Base-by-base conservation (phyloP, 2,797 vertebrate species). In the Phataginus tricuspis region DNA sequence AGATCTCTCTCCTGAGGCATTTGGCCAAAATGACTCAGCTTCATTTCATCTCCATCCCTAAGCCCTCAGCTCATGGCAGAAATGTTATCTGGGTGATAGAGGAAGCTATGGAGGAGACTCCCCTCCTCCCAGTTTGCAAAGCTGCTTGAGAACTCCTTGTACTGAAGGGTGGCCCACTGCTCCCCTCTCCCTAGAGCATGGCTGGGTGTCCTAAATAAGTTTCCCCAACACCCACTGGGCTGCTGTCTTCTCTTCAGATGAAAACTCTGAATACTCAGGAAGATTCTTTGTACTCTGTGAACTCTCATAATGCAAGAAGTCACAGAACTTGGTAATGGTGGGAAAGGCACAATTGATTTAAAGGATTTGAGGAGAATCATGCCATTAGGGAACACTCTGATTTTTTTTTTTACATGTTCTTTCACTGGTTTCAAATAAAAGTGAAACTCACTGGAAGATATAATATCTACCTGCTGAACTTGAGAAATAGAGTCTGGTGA, bases 401-500 rank as follows among this genome's bases (percentile, higher is more conserved):
- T 77, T 83, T 84, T 85, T 63, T 88, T 31, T 64, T 83, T n/a
- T 34, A 25, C 51, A 59, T 91, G 18, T 94, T 53, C 68, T 98
- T 82, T 95, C 55, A 45, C 68, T 94, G 93, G 84, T 91, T 94
- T 94, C 91, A 87, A 97, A 93, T 75, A 93, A 96, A 97, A 95
- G 45, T 61, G 27, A 91, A 97, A 88, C 79, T 93, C 51, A 2
- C 91, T 94, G 79, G 80, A 97, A 96, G 95, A 82, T 88, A 86
- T 61, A 91, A 87, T 88, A 88, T 59, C 45, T 72, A 86, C 37
- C 6, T 82, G 96, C 14, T 90, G 79, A 91, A 96, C 31, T 14
- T 69, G 95, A 97, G 95, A 97, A 84, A 86, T n/a, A 89, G 91
- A 59, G 19, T 82, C 78, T 0, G 2, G 72, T 14, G 64, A 96